These are phyloP conservation scores for Lycopodina hypogea DNA, from an alignment of 37 sponge, comb jelly and placozoan species.

Conservation along the genomic window DNA sequence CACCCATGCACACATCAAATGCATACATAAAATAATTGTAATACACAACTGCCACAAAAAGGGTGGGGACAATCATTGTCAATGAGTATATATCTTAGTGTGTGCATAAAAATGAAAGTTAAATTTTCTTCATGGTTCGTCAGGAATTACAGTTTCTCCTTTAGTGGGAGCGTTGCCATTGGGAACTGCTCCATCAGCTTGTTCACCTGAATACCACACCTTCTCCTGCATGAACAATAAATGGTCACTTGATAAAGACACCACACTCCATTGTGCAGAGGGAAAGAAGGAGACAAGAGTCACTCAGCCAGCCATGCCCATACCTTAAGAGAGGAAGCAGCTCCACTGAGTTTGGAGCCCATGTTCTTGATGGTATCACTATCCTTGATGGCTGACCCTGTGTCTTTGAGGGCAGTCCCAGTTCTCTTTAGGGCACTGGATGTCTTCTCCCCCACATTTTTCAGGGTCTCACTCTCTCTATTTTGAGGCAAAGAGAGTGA, in stretches of 20 bases:
- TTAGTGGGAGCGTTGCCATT: constrained; percentile 5
- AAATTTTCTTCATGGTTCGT: constrained; percentile 18
- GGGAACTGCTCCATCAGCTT: constrained; percentile 11
- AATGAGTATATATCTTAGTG: too few species aligned
- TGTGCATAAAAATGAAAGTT: too few species aligned
- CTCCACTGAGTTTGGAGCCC: constrained; percentile 5
- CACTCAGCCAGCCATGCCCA: too few species aligned
- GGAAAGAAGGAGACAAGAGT: background rate
- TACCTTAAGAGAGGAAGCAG: constrained; percentile 8
- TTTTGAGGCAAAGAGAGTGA: background rate
- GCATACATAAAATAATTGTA: too few species aligned
- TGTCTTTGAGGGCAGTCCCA: constrained; percentile 60
- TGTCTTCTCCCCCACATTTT: constrained; percentile 51
- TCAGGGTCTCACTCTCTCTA: constrained; percentile 75
- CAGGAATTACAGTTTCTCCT: constrained; percentile 43
- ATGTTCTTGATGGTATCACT: constrained; percentile 19
- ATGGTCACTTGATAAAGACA: background rate
- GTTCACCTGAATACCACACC: constrained; percentile 23
- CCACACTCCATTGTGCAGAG: background rate
- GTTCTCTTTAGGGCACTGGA: constrained; percentile 50
- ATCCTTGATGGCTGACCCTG: constrained; percentile 46
- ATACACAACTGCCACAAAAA: too few species aligned
- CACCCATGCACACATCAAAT: too few species aligned
- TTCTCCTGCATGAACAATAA: constrained; percentile 17
- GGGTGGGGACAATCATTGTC: too few species aligned